These are phyloP conservation scores for Syngnathus rostellatus DNA, from an alignment of 2,797 vertebrate species.

Conservation along the genomic window DNA sequence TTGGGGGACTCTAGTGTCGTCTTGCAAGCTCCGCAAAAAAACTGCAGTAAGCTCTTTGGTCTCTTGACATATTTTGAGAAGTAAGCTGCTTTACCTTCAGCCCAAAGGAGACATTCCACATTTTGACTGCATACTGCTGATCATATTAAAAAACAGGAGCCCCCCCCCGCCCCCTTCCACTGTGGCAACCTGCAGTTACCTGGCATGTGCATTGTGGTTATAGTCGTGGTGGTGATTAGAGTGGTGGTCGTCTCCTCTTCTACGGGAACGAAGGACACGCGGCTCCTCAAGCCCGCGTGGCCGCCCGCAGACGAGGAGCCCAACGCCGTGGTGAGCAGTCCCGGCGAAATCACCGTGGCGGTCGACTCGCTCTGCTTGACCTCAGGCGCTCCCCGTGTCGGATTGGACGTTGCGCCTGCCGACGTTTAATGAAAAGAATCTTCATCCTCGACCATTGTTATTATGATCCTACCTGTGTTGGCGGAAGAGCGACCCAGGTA, in stretches of 20 bases:
- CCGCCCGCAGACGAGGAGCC: conserved; percentile 60
- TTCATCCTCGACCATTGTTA: not conserved
- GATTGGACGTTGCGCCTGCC: conserved; percentile 73
- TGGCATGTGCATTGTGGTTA: conserved; percentile 86
- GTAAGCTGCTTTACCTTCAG: too few relatives aligned
- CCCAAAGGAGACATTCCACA: too few relatives aligned
- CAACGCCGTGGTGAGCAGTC: conserved; percentile 70
- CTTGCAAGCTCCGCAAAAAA: too few relatives aligned
- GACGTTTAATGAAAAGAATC: conserved; percentile 19
- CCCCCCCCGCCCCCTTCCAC: too few relatives aligned
- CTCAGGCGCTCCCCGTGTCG: conserved; percentile 68
- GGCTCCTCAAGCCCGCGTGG: conserved; percentile 48
- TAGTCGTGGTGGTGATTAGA: conserved; percentile 87
- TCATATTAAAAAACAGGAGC: too few relatives aligned
- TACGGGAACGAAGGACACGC: conserved; percentile 62
- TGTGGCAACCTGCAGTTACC: conserved; percentile 56
- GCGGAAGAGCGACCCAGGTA: conserved; percentile 60
- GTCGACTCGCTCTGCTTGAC: conserved; percentile 50
- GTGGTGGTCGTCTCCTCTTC: conserved; percentile 90
- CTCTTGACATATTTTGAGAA: too few relatives aligned
- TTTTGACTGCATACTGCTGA: too few relatives aligned
- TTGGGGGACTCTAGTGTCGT: too few relatives aligned
- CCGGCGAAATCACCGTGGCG: conserved; percentile 65
- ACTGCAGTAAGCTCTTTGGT: too few relatives aligned
- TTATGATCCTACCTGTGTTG: conserved; percentile 50